Evolutionary conservation across 2,888 invertebrate genomes (phyloP), one percentile per base, ranked within the genome.

Genomic region (Ormyrus labotus): DNA sequence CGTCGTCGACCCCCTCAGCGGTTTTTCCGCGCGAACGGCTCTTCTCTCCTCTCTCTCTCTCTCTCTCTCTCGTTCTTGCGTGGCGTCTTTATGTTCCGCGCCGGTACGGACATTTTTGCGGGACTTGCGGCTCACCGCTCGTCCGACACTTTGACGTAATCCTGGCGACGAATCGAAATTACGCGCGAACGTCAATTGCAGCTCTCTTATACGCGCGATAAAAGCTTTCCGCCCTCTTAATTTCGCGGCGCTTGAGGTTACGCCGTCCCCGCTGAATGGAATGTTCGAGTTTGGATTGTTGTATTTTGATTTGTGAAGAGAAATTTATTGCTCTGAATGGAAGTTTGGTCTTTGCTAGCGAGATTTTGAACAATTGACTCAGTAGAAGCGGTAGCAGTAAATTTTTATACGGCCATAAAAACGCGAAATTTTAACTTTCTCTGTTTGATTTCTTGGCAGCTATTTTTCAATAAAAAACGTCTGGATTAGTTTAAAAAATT

Each of bases 1-100:
- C 61, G 45, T 47, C 34, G 34, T 34, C 34, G 34, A 34, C 34
- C 58, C 53, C 63, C 68, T 73, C 72, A 58, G 65, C 76, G 71
- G 13, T 76, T 80, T 68, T 76, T 80, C 80, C 63, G 47, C 67
- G 53, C 57, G 69, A 76, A 63, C 53, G 67, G 57, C 63, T 13
- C 6, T 63, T 48, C n/a, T n/a, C n/a, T 34, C 8, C 6, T n/a
- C 60, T 34, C 53, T 10, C 50, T 6, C 6, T 50, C 50, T 55
- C 57, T 45, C 13, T 19, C 13, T 64, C 45, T 34, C 45, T 60
- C 11, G 64, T 53, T 53, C 9, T 45, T 53, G 34, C 45, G 50
- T 9, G 13, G 34, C 7, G 60, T 65, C 69, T 75, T 55, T 64
- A 45, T 19, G 57, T 47, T 34, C 45, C 8, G 45, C 10, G 57